Base-by-base conservation (phyloP, 1,140 invertebrate genomes). In the Temnothorax nylanderi region DNA sequence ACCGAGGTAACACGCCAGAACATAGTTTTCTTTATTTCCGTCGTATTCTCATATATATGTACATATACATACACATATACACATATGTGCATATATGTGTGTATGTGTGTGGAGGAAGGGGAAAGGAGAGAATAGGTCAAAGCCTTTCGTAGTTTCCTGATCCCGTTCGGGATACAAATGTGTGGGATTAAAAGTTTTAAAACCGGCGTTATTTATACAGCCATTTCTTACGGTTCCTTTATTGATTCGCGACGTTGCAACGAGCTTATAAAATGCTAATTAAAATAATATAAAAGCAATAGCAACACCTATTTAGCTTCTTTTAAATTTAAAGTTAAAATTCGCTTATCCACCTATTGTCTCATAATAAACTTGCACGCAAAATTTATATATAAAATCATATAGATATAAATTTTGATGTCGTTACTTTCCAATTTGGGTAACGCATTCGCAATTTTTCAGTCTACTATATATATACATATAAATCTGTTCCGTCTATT, bases 131-230 rank as follows among this genome's bases (percentile, higher is more conserved):
- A 34, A 13, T 49, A n/a, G 49, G 18, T 64, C 37, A 21, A 26
- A 26, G 49, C 49, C 69, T 72, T 80, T 47, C 16, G 60, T 21
- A 51, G 47, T 72, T n/a, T 37, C 11, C 54, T 77, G 72, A 86
- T 60, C 54, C 67, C 44, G 62, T 44, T 85, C 49, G 64, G 34
- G 85, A 89, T 91, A 90, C 86, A 69, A 90, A 90, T 88, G 81
- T 69, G 51, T 26, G 26, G 86, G 91, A 89, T 92, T 92, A 92
- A 88, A 90, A 91, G 85, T 92, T 91, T 87, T 88, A 85, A 88
- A 58, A 72, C 58, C 41, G 21, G 34, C 37, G 71, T 85, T 81
- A 51, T 89, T 91, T 89, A 88, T 86, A 67, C 3, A 49, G 54
- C 49, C 72, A 64, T 86, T 88, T 85, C 76, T 90, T 89, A 78